Percentiles rank a stretch among this genome's conserved stretches.
These are phyloP conservation scores for Calameuta idolon DNA, from an alignment of 2,888 invertebrate genomes.

Conservation along the genomic window DNA sequence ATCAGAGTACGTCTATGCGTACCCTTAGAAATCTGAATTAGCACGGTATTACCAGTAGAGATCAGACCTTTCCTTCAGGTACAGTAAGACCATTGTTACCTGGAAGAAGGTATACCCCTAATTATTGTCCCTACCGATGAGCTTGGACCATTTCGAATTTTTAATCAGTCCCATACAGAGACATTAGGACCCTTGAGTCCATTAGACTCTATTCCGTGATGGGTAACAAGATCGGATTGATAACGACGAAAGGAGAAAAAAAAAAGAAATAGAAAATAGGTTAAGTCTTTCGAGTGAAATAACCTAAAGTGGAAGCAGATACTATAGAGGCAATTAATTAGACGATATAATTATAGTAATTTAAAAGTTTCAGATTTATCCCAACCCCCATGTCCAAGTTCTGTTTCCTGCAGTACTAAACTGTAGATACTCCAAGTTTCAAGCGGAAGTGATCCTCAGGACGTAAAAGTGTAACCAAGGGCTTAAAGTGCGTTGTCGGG, in stretches of 20 bases:
- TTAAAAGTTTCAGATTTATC: background rate
- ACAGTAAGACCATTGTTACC: background rate
- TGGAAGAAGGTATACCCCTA: background rate
- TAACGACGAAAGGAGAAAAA: background rate
- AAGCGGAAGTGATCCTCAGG: background rate
- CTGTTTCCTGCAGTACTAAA: background rate
- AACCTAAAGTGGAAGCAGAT: background rate
- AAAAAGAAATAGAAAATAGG: background rate
- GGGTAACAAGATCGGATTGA: background rate
- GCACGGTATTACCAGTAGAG: background rate
- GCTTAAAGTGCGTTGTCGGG: background rate
- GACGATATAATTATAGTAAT: conserved; percentile 20
- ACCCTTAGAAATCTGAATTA: background rate
- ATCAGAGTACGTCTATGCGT: background rate
- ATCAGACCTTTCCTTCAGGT: background rate
- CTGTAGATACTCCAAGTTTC: background rate
- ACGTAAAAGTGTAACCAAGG: background rate
- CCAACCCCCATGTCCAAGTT: background rate
- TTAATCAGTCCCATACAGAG: background rate
- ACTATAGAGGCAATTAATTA: conserved; percentile 14
- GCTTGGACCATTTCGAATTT: background rate
- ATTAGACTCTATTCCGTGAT: background rate
- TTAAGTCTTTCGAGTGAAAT: background rate
- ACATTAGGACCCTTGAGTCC: background rate
- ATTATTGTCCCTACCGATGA: background rate